A percentile compares a stretch with the other conserved stretches of the same genome.
Conservation (phyloP, 2,113 vertebrate species). For the Lophochroa leadbeateri region DNA sequence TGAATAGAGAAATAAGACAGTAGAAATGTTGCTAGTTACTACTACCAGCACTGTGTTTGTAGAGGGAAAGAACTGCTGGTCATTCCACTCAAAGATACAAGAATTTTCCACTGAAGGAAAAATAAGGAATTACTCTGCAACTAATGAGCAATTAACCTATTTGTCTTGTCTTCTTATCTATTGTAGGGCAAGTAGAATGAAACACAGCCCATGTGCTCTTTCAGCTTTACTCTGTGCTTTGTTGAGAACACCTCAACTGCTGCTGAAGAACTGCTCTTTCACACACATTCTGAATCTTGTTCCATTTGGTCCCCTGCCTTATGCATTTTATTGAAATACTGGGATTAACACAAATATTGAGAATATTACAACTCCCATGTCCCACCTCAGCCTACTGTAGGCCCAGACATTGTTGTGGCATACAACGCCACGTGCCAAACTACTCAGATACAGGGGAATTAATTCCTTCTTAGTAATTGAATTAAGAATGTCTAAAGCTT, state of each 20-base stretch:
- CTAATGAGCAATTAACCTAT: neutral
- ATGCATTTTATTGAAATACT: neutral
- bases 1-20: neutral
- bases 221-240: neutral
- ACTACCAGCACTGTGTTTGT: neutral
- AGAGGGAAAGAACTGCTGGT: neutral
- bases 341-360: neutral
- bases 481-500: neutral
- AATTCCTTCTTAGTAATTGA: neutral
- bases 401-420: neutral
- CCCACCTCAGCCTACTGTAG: neutral
- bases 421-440: neutral
- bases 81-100: neutral
- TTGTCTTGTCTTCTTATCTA: neutral
- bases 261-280: neutral
- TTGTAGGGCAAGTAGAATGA: neutral
- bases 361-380: neutral
- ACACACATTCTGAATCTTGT: neutral
- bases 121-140: neutral
- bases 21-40: neutral
- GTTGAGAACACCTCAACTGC: neutral
- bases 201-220: neutral
- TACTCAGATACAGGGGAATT: neutral
- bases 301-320: neutral
- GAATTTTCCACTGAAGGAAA: neutral